Evolutionary conservation across 2,888 invertebrate genomes (phyloP).

Genomic region (Lottia gigantea): DNA sequence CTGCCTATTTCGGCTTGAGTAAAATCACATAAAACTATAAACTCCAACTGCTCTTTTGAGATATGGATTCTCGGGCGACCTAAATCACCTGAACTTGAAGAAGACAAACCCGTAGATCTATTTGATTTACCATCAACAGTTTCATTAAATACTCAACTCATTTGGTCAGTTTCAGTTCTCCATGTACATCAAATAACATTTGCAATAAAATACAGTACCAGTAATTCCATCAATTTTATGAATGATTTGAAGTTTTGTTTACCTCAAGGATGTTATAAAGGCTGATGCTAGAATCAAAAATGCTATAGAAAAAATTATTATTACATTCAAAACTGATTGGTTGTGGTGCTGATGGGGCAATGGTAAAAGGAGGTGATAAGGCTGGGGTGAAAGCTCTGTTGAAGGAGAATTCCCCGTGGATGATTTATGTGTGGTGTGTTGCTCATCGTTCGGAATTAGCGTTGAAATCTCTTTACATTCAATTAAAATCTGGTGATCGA

Average conservation of each 20-base stretch:
- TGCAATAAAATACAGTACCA: not conserved
- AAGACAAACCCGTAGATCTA: not conserved
- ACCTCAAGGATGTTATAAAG: too few relatives aligned
- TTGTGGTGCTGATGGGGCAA: not conserved
- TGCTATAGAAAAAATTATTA: too few relatives aligned
- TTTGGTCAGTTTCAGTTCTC: too few relatives aligned
- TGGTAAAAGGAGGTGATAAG: not conserved
- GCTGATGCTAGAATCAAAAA: too few relatives aligned
- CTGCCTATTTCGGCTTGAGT: not conserved
- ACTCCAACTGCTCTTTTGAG: not conserved
- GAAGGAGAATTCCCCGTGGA: constrained; percentile 10
- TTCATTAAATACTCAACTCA: too few relatives aligned
- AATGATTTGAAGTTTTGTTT: too few relatives aligned
- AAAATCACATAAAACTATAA: constrained; percentile 3
- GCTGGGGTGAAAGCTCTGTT: not conserved
- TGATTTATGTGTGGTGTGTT: constrained; percentile 14
- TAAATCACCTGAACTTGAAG: not conserved
- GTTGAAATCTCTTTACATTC: too few relatives aligned
- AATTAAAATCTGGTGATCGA: not conserved
- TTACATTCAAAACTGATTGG: not conserved
- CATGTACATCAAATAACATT: not conserved
- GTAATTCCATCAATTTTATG: not conserved
- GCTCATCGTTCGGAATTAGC: constrained; percentile 20
- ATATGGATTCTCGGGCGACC: constrained; percentile 2
- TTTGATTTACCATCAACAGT: too few relatives aligned